A percentile compares a stretch with the other conserved stretches of the same genome.
Conservation (phyloP, 92 coral and sea anemone genomes). For the Nematostella vectensis region DNA sequence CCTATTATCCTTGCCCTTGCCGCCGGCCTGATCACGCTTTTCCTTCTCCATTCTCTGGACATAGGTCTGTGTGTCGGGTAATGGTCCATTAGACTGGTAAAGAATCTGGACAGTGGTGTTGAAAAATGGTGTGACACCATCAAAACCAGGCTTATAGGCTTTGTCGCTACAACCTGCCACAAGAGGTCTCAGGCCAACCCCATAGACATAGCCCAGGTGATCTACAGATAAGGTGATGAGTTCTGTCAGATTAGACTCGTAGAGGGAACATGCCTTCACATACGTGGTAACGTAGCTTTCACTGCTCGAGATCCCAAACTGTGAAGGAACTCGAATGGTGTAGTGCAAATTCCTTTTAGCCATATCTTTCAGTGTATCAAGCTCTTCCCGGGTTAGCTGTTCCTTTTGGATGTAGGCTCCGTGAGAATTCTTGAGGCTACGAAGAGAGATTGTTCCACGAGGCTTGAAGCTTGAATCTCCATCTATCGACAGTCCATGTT, state of each 20-base stretch:
- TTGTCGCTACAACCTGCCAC: slow-evolving; percentile 39
- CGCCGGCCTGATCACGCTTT: slow-evolving; percentile 65
- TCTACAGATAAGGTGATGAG: slow-evolving; percentile 75
- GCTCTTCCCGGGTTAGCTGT: slow-evolving; percentile 15
- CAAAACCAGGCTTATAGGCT: slow-evolving; percentile 13
- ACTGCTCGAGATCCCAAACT: slow-evolving; percentile 5
- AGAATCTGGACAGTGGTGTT: slow-evolving; percentile 74
- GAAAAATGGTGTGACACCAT: slow-evolving; percentile 39
- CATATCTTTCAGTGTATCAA: slow-evolving; percentile 15
- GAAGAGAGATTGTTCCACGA: slow-evolving; percentile 22
- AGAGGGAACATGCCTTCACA: slow-evolving; percentile 57
- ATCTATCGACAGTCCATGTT: slow-evolving; percentile 28
- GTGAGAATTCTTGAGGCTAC: slow-evolving; percentile 11
- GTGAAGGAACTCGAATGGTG: slow-evolving; percentile 23
- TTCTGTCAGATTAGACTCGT: slow-evolving; percentile 76
- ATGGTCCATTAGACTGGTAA: slow-evolving; percentile 66
- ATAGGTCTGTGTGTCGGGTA: slow-evolving; percentile 92
- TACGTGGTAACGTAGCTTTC: slow-evolving; percentile 15
- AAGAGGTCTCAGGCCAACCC: slow-evolving; percentile 44
- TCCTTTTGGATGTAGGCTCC: slow-evolving; percentile 21
- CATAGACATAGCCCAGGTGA: slow-evolving; percentile 52
- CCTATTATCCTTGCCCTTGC: slow-evolving; percentile 84
- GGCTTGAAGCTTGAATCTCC: slow-evolving; percentile 7
- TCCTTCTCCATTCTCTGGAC: slow-evolving; percentile 83
- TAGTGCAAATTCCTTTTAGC: slow-evolving; percentile 21